Evolutionary conservation across 2,797 vertebrate genomes (phyloP).

Genomic region (Alosa sapidissima): DNA sequence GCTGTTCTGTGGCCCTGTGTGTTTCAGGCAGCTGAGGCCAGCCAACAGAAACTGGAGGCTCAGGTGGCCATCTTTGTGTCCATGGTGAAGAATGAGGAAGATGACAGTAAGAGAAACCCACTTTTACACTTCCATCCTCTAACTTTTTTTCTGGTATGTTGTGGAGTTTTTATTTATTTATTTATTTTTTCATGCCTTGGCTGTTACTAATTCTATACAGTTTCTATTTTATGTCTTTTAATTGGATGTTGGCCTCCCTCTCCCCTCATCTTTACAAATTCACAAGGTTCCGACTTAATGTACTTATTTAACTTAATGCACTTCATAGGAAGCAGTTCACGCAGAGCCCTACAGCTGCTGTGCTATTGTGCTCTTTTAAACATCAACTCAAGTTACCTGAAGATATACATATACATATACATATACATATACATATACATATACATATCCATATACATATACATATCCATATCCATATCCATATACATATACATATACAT

Average conservation of each 20-base stretch:
- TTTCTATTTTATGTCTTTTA: not conserved
- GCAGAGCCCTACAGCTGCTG: not conserved
- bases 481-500: too few relatives aligned
- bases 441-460: too few relatives aligned
- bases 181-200: not conserved
- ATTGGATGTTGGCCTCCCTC: not conserved
- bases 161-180: not conserved
- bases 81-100: constrained; percentile 79
- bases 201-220: not conserved
- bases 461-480: too few relatives aligned
- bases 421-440: too few relatives aligned
- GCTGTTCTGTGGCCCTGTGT: not conserved
- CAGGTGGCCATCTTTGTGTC: constrained; percentile 83
- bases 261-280: not conserved
- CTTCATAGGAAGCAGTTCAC: not conserved
- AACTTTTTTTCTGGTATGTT: not conserved
- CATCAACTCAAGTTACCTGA: too few relatives aligned
- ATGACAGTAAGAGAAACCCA: constrained; percentile 73
- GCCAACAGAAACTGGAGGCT: constrained; percentile 79
- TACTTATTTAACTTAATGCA: not conserved
- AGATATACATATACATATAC: too few relatives aligned
- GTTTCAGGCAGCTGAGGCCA: constrained; percentile 75
- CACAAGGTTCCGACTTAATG: too few relatives aligned
- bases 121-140: not conserved
- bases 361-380: too few relatives aligned